A percentile compares a stretch with the other conserved stretches of the same genome.
Evolutionary conservation across 2,797 vertebrate species (phyloP).

Genomic region (Molossus molossus): DNA sequence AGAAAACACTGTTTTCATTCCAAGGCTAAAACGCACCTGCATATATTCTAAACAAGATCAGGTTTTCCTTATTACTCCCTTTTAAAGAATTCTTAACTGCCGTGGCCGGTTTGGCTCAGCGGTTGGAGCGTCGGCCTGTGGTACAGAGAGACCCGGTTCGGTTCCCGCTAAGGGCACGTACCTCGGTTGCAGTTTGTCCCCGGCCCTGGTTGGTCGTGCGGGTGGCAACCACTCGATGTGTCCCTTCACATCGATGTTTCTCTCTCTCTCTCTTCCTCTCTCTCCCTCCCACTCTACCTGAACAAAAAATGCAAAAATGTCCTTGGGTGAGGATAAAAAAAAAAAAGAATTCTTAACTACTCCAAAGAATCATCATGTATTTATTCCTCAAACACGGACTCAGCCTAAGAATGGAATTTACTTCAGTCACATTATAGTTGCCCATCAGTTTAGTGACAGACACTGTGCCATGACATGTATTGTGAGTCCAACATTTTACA

Average conservation of each 20-base stretch:
- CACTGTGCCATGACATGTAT: background rate
- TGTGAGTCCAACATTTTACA: constrained; percentile 5
- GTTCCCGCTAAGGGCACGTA: too few species aligned
- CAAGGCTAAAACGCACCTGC: constrained; percentile 18
- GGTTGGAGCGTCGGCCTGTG: too few species aligned
- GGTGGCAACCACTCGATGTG: too few species aligned
- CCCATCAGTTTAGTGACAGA: background rate
- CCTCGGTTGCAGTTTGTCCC: too few species aligned
- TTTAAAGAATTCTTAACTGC: background rate
- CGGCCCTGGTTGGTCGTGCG: too few species aligned
- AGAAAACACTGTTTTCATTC: background rate
- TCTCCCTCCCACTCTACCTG: too few species aligned
- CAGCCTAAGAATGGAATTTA: background rate
- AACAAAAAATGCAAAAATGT: too few species aligned
- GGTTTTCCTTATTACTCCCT: background rate
- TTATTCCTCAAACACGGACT: background rate
- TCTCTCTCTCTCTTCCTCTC: too few species aligned
- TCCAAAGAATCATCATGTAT: background rate
- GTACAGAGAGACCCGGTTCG: too few species aligned
- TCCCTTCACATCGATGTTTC: too few species aligned
- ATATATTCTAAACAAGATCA: background rate
- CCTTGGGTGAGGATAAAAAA: too few species aligned
- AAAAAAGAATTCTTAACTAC: background rate
- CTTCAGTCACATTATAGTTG: background rate
- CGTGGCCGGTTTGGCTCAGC: too few species aligned